Percentiles rank a stretch among this genome's conserved stretches.
These are phyloP conservation scores for Squalus acanthias DNA, from an alignment of 2,797 vertebrate species.

Conservation along the genomic window DNA sequence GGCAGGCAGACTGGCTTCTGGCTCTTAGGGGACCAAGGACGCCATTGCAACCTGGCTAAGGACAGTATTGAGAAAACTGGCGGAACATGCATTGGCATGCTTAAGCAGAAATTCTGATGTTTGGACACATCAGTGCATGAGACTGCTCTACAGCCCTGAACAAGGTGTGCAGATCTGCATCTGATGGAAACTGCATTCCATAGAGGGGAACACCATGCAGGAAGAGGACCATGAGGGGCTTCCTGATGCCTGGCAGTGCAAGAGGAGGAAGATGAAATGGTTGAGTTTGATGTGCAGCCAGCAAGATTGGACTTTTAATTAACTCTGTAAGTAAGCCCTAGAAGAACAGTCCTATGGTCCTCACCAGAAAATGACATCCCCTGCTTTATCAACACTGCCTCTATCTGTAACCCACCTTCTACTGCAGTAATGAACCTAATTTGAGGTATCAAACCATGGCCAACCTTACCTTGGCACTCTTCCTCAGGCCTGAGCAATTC, in stretches of 20 bases:
- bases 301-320: background rate
- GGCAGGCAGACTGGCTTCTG: too few species aligned
- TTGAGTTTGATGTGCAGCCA: background rate
- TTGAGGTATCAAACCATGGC: too few species aligned
- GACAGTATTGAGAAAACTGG: too few species aligned
- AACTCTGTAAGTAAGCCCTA: background rate
- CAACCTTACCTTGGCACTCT: background rate
- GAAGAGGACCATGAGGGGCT: background rate
- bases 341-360: background rate
- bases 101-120: too few species aligned
- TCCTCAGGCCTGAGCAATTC: background rate
- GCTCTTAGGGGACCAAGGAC: too few species aligned
- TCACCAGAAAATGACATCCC: background rate
- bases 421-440: background rate
- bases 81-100: too few species aligned
- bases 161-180: background rate
- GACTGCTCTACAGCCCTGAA: background rate
- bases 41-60: too few species aligned
- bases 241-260: background rate
- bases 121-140: background rate
- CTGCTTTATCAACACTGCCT: background rate
- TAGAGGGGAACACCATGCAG: background rate
- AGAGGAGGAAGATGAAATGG: background rate
- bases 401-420: background rate
- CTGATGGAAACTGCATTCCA: background rate